Evolutionary conservation across 2,888 invertebrate species (phyloP).

Genomic region (Hyles lineata): DNA sequence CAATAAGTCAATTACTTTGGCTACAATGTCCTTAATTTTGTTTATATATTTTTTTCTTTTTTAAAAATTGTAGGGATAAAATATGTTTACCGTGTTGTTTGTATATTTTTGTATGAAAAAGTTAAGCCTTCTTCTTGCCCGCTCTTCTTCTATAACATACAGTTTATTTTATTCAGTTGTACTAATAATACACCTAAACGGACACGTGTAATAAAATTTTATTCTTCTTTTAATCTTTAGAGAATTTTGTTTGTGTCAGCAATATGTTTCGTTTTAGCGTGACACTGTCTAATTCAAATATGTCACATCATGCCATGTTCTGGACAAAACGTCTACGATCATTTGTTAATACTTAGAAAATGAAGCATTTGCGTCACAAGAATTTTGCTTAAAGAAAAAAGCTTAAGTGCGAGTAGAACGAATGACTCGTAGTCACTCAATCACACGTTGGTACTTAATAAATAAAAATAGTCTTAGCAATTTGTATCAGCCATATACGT

Average conservation of each 20-base stretch:
- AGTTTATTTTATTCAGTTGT: conserved; percentile 31
- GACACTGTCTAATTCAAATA: neutral
- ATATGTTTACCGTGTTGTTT: too few species aligned
- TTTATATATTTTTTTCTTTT: too few species aligned
- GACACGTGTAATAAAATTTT: neutral
- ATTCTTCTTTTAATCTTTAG: neutral
- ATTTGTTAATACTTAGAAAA: neutral
- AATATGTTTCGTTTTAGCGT: neutral
- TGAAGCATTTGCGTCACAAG: neutral
- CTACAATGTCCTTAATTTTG: too few species aligned
- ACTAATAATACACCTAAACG: neutral
- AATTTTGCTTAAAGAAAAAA: neutral
- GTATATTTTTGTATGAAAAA: too few species aligned
- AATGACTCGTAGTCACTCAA: neutral
- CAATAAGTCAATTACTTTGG: too few species aligned
- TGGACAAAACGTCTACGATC: neutral
- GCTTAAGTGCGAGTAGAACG: neutral
- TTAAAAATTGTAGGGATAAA: too few species aligned
- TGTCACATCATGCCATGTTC: neutral
- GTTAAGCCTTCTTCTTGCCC: too few species aligned
- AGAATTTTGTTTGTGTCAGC: neutral
- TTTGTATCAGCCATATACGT: too few species aligned
- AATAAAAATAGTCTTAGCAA: neutral
- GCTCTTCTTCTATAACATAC: conserved; percentile 27
- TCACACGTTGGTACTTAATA: neutral